Percentiles rank a stretch among this genome's conserved stretches.
Evolutionary conservation across 2,888 invertebrate genomes (phyloP).

Genomic region (Pterobdella sp.): DNA sequence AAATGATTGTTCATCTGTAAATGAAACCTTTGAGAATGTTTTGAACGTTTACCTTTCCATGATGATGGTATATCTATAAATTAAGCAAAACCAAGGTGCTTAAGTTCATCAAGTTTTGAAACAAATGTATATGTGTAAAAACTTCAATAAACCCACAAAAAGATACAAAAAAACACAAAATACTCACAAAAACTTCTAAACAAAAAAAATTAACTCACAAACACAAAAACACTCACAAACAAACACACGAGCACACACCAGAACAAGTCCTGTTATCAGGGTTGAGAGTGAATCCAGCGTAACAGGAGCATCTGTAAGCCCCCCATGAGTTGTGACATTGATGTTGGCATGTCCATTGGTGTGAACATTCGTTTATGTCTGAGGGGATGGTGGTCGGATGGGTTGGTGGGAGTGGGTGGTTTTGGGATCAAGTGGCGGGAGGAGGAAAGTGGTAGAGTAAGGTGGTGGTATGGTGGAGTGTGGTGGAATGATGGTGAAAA

Average conservation of each 20-base stretch:
- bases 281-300: constrained; percentile 70
- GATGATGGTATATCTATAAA: too few relatives aligned
- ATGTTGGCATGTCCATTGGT: constrained; percentile 66
- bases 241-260: too few relatives aligned
- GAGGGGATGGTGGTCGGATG: constrained; percentile 31
- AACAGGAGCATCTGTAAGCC: constrained; percentile 77
- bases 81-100: too few relatives aligned
- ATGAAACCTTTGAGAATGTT: too few relatives aligned
- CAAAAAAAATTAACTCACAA: not conserved
- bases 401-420: not conserved
- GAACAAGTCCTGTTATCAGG: constrained; percentile 61
- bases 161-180: not conserved
- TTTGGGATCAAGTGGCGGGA: not conserved
- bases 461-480: not conserved
- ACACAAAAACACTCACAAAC: not conserved
- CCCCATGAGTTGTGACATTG: constrained; percentile 84
- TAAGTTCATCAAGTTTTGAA: too few relatives aligned
- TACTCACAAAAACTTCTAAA: not conserved
- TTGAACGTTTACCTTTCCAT: too few relatives aligned
- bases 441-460: not conserved
- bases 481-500: not conserved
- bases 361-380: constrained; percentile 66
- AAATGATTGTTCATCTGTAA: too few relatives aligned
- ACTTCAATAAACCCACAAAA: not conserved
- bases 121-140: too few relatives aligned